These are phyloP conservation scores for Temnothorax ravouxi DNA, from an alignment of 2,888 invertebrate genomes.

Conservation along the genomic window DNA sequence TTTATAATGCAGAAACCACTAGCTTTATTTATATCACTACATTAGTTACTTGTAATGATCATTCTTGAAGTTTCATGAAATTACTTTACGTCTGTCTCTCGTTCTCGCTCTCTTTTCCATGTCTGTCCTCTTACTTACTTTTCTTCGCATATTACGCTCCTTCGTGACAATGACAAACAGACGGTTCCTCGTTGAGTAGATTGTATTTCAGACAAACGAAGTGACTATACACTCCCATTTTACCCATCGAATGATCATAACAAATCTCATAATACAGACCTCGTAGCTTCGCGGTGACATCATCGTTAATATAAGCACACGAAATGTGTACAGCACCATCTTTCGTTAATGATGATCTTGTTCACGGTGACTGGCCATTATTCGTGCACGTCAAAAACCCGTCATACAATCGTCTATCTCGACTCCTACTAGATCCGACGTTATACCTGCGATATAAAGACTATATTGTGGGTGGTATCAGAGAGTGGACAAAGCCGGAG, in stretches of 20 bases:
- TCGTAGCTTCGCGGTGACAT: slow-evolving; percentile 34
- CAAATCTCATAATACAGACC: slow-evolving; percentile 27
- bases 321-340: slow-evolving; percentile 32
- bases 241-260: slow-evolving; percentile 15
- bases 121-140: neutral
- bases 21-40: neutral
- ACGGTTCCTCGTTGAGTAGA: slow-evolving; percentile 8
- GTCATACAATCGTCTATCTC: slow-evolving; percentile 50
- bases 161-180: slow-evolving; percentile 15
- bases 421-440: slow-evolving; percentile 29
- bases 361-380: slow-evolving; percentile 47
- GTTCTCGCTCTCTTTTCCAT: neutral
- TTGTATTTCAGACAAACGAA: slow-evolving; percentile 37
- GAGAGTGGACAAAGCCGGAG: slow-evolving; percentile 48
- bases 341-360: slow-evolving; percentile 56
- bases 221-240: slow-evolving; percentile 2
- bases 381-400: slow-evolving; percentile 43
- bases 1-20: neutral
- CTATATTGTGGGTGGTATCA: slow-evolving; percentile 37
- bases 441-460: slow-evolving; percentile 36
- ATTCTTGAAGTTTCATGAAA: neutral
- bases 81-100: neutral
- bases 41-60: neutral
- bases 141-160: neutral
- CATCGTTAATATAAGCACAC: slow-evolving; percentile 30